Evolutionary conservation across 2,888 invertebrate genomes (phyloP).

Genomic region (Zygogramma bicolorata): DNA sequence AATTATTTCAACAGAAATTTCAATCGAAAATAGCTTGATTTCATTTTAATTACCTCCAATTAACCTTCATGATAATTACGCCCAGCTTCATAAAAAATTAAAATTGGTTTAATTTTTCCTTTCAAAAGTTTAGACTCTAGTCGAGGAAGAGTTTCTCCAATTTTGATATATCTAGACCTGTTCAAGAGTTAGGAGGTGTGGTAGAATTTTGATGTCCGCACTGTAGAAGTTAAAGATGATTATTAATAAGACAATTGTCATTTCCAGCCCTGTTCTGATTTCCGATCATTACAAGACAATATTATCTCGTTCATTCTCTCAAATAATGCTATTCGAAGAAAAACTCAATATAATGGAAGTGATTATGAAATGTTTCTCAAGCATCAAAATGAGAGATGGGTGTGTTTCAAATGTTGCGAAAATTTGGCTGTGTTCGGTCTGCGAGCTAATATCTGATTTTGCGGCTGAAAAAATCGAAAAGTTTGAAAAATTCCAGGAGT

Average conservation of each 20-base stretch:
- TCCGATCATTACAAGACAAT: constrained; percentile 28
- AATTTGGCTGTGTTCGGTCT: constrained; percentile 45
- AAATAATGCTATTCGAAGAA: constrained; percentile 32
- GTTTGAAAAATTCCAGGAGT: constrained; percentile 37
- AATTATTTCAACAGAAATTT: too few relatives aligned
- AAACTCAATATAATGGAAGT: constrained; percentile 33
- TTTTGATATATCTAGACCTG: too few relatives aligned
- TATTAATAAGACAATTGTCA: not conserved
- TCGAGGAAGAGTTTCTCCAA: too few relatives aligned
- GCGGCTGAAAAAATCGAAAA: constrained; percentile 32
- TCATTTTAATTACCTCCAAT: too few relatives aligned
- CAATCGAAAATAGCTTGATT: too few relatives aligned
- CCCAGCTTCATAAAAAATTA: too few relatives aligned
- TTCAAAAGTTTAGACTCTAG: too few relatives aligned
- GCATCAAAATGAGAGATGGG: constrained; percentile 29
- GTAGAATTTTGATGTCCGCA: too few relatives aligned
- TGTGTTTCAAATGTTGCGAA: constrained; percentile 41
- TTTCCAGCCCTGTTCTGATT: constrained; percentile 22
- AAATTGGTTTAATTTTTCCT: too few relatives aligned
- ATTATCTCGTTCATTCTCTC: constrained; percentile 33
- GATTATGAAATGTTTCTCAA: constrained; percentile 35
- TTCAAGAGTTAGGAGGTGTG: too few relatives aligned
- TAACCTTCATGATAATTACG: too few relatives aligned
- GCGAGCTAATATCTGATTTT: constrained; percentile 38
- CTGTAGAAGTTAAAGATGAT: too few relatives aligned